Percentiles rank a stretch among this genome's conserved stretches.
Evolutionary conservation across 2,113 vertebrate species (phyloP).

Genomic region (Rostratula benghalensis): DNA sequence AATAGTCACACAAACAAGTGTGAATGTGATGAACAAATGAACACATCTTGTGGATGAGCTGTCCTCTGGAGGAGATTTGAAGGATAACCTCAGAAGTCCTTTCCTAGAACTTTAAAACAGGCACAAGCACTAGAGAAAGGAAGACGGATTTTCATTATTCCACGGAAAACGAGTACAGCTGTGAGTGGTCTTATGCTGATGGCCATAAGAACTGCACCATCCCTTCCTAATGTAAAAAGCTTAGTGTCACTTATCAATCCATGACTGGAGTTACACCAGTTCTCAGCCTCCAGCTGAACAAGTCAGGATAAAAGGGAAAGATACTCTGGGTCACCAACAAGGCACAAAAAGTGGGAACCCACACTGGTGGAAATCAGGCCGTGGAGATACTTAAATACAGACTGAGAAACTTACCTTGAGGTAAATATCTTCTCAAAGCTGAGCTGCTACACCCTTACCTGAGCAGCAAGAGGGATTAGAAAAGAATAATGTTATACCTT

Average conservation of each 20-base stretch:
- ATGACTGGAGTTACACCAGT: background rate
- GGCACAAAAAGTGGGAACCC: background rate
- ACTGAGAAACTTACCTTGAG: background rate
- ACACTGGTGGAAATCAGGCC: background rate
- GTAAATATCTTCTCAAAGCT: background rate
- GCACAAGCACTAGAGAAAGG: background rate
- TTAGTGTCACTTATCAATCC: background rate
- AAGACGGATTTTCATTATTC: background rate
- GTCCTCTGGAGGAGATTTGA: background rate
- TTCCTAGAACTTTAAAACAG: background rate
- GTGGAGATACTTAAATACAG: background rate
- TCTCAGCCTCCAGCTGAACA: background rate
- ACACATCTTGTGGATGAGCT: background rate
- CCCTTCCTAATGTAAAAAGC: background rate
- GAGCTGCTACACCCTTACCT: background rate
- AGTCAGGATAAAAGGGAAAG: background rate
- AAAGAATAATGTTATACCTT: background rate
- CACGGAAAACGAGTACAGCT: accelerated
- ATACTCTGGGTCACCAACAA: background rate
- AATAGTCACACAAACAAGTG: background rate
- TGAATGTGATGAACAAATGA: accelerated
- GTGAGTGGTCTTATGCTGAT: background rate
- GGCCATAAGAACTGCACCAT: background rate
- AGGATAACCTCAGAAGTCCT: background rate
- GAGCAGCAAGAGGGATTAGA: background rate